These are phyloP conservation scores for Brachionus manjavacas DNA, from an alignment of 1,140 invertebrate genomes.

Conservation along the genomic window DNA sequence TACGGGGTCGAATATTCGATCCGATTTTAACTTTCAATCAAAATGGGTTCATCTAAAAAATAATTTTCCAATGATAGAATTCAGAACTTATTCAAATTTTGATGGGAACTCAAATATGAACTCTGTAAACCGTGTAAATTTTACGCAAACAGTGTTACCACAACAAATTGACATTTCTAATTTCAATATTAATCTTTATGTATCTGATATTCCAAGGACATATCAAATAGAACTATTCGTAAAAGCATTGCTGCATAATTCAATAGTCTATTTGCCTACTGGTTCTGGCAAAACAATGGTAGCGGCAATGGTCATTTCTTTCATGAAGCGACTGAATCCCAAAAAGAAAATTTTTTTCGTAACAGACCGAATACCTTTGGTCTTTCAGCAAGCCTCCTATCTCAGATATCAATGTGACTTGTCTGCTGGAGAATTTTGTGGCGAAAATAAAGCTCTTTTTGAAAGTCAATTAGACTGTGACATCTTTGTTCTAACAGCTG, in stretches of 20 bases:
- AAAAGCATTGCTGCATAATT: conserved; percentile 48
- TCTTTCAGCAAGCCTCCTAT: conserved; percentile 51
- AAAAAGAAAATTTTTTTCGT: conserved; percentile 50
- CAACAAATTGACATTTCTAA: neutral
- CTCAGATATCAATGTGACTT: conserved; percentile 44
- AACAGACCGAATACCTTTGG: conserved; percentile 53
- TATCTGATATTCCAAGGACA: conserved; percentile 45
- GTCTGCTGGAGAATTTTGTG: neutral
- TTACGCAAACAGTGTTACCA: neutral
- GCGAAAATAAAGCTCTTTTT: neutral
- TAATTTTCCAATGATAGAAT: neutral
- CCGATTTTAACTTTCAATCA: neutral
- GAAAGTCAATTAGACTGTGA: conserved; percentile 6
- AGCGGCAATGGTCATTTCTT: conserved; percentile 49
- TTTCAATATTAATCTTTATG: conserved; percentile 2
- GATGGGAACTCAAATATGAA: neutral
- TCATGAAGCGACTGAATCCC: conserved; percentile 49
- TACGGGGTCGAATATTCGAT: neutral
- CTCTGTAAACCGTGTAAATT: neutral
- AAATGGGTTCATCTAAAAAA: neutral
- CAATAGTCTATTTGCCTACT: conserved; percentile 52
- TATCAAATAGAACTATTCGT: conserved; percentile 51
- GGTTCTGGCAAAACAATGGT: conserved; percentile 54
- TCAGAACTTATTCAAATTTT: neutral
- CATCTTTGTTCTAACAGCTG: neutral